Percentiles rank a stretch among this genome's conserved stretches.
Evolutionary conservation across 2,113 vertebrate genomes (phyloP).

Genomic region (Proteles cristata): DNA sequence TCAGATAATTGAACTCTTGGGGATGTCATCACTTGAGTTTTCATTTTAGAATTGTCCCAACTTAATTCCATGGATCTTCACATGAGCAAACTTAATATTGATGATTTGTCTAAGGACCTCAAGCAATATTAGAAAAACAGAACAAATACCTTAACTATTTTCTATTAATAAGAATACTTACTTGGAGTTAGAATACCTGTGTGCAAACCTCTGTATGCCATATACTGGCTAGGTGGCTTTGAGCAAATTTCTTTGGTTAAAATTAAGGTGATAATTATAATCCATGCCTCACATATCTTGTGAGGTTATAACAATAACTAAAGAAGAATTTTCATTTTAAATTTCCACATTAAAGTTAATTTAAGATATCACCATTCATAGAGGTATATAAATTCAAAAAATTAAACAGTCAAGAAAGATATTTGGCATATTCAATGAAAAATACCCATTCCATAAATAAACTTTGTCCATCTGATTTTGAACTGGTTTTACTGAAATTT

Average conservation of each 20-base stretch:
- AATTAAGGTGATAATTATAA: neutral
- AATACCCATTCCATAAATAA: neutral
- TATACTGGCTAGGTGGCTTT: neutral
- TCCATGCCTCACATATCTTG: neutral
- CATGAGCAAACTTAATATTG: neutral
- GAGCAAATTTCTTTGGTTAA: neutral
- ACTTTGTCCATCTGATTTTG: neutral
- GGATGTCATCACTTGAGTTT: neutral
- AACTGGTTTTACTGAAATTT: neutral
- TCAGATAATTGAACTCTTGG: slow-evolving; percentile 33
- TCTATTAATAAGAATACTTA: neutral
- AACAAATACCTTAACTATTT: neutral
- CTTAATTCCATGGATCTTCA: slow-evolving; percentile 49
- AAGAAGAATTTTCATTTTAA: neutral
- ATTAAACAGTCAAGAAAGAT: neutral
- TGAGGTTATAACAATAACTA: neutral
- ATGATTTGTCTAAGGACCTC: neutral
- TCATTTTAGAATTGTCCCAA: neutral
- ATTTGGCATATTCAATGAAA: neutral
- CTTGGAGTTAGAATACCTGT: neutral
- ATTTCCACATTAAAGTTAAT: neutral
- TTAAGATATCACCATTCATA: neutral
- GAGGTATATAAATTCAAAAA: neutral
- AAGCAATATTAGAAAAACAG: neutral
- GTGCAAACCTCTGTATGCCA: neutral